Evolutionary conservation across 2,113 vertebrate genomes (phyloP).

Genomic region (Lasiurus cinereus): DNA sequence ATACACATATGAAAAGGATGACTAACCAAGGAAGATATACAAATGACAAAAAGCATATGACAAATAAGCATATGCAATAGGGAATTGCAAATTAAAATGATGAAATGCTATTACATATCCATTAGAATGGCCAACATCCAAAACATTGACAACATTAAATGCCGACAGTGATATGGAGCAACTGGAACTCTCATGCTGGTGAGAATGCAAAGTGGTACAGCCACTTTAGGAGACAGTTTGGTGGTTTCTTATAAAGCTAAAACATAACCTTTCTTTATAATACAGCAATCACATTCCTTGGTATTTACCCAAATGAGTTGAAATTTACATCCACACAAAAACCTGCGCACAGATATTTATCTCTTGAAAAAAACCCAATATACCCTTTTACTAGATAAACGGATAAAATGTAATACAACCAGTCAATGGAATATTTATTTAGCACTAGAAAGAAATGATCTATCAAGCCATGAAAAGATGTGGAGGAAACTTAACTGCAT

Average conservation of each 20-base stretch:
- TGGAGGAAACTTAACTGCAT: not conserved
- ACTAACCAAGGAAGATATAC: no score
- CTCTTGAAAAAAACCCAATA: not conserved
- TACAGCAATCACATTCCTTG: not conserved
- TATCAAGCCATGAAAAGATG: not conserved
- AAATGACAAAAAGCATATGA: no score
- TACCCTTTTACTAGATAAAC: not conserved
- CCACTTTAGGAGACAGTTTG: not conserved
- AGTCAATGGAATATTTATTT: constrained; percentile 19
- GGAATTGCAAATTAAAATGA: constrained; percentile 6
- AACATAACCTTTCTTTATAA: not conserved
- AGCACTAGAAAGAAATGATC: not conserved
- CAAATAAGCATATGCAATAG: not conserved
- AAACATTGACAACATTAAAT: not conserved
- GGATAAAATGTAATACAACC: not conserved
- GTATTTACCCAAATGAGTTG: constrained; percentile 6
- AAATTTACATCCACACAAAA: constrained; percentile 41
- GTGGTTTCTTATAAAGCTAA: not conserved
- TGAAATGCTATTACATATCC: not conserved
- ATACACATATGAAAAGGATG: not conserved
- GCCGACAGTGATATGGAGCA: not conserved
- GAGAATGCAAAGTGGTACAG: not conserved
- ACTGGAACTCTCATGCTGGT: not conserved
- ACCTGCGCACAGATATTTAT: constrained; percentile 9
- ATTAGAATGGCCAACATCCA: not conserved